A percentile compares a stretch with the other conserved stretches of the same genome.
These are phyloP conservation scores for Trachymyrmex septentrionalis DNA, from an alignment of 1,140 invertebrate genomes.

Conservation along the genomic window DNA sequence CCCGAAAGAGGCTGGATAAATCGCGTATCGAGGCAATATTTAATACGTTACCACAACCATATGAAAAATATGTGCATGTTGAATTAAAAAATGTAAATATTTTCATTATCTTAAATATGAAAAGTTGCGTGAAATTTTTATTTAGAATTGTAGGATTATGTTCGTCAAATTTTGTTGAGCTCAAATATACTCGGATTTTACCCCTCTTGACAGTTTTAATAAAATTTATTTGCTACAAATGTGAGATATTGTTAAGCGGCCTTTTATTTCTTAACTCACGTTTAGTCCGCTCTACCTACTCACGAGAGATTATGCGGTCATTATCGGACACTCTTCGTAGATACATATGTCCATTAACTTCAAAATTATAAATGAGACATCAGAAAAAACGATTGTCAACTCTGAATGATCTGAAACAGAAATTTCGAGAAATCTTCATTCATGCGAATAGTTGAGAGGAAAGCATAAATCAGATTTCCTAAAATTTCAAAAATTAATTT, in stretches of 20 bases:
- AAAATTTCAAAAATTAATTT: no score
- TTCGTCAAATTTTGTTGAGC: neutral
- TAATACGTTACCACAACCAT: neutral
- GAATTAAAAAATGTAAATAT: slow-evolving; percentile 16
- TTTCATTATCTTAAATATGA: neutral
- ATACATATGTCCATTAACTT: no score
- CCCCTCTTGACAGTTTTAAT: neutral
- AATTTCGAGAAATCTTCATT: no score
- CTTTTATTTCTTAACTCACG: neutral
- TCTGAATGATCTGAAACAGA: no score
- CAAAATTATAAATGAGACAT: no score
- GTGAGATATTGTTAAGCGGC: neutral
- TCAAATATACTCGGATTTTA: neutral
- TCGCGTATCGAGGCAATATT: no score
- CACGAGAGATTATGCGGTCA: no score
- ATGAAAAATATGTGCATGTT: neutral
- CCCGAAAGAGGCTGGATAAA: neutral
- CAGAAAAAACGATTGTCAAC: no score
- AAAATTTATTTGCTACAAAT: neutral
- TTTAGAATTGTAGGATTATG: neutral
- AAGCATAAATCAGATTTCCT: no score
- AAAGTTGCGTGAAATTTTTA: neutral
- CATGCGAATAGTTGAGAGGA: no score
- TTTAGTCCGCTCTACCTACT: no score
- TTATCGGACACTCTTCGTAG: no score